Conservation (phyloP, 1,140 invertebrate species). For the Saccostrea cuccullata region DNA sequence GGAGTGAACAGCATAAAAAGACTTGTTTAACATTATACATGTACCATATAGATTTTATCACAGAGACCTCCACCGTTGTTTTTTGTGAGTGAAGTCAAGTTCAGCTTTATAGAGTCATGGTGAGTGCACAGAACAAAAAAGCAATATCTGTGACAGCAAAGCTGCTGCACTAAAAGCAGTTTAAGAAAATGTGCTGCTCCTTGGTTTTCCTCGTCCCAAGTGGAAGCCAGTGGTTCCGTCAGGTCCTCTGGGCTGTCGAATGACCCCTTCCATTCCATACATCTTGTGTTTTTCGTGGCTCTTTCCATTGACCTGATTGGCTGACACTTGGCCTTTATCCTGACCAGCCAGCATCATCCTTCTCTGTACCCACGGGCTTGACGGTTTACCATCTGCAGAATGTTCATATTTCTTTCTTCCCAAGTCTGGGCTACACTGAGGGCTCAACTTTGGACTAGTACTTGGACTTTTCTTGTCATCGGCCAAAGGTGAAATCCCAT, state of each 20-base stretch:
- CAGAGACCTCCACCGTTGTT: slow-evolving; percentile 12
- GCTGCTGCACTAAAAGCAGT: neutral
- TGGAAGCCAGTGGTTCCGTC: slow-evolving; percentile 90
- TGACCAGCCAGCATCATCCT: slow-evolving; percentile 77
- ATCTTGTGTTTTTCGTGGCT: slow-evolving; percentile 64
- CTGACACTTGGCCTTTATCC: slow-evolving; percentile 64
- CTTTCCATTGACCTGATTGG: slow-evolving; percentile 59
- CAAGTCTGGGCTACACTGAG: slow-evolving; percentile 74
- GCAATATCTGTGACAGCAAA: neutral
- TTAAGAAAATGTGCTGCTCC: slow-evolving; percentile 69
- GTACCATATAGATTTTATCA: slow-evolving; percentile 1
- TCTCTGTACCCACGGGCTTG: slow-evolving; percentile 80
- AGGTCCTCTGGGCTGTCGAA: slow-evolving; percentile 89
- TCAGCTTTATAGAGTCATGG: neutral
- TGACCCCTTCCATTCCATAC: slow-evolving; percentile 82
- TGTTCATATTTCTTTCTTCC: slow-evolving; percentile 64
- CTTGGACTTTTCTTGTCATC: slow-evolving; percentile 62
- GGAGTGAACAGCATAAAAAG: neutral
- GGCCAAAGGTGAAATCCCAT: slow-evolving; percentile 73
- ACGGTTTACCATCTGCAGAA: slow-evolving; percentile 67
- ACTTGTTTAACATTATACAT: neutral
- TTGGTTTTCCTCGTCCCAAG: slow-evolving; percentile 72
- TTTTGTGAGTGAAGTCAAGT: slow-evolving; percentile 1
- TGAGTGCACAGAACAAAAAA: neutral
- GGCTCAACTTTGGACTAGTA: slow-evolving; percentile 66